A percentile compares a stretch with the other conserved stretches of the same genome.
Evolutionary conservation across 2,888 invertebrate genomes (phyloP).

Genomic region (Acanthosoma haemorrhoidale): DNA sequence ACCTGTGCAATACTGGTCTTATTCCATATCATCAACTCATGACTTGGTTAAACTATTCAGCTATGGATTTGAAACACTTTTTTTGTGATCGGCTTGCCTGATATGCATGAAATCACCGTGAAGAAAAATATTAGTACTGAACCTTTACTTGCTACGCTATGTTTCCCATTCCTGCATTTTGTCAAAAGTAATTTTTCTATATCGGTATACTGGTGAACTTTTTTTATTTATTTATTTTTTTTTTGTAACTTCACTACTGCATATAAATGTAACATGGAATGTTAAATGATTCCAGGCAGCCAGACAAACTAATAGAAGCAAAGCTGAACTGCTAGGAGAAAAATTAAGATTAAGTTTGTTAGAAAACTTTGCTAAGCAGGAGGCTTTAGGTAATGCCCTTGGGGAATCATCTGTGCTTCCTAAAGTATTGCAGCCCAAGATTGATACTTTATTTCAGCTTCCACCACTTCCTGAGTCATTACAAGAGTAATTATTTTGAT

Average conservation of each 20-base stretch:
- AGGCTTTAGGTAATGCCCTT: slow-evolving; percentile 55
- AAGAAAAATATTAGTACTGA: slow-evolving; percentile 21
- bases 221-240: neutral
- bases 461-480: slow-evolving; percentile 49
- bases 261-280: neutral
- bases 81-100: slow-evolving; percentile 17
- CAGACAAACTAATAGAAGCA: slow-evolving; percentile 67
- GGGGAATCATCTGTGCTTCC: slow-evolving; percentile 38
- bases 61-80: slow-evolving; percentile 32
- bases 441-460: slow-evolving; percentile 56
- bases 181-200: neutral
- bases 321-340: slow-evolving; percentile 64
- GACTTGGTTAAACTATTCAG: slow-evolving; percentile 35
- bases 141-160: slow-evolving; percentile 21
- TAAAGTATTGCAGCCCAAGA: slow-evolving; percentile 32
- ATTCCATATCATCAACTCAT: slow-evolving; percentile 33
- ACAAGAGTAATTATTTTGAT: slow-evolving; percentile 18
- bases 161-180: neutral
- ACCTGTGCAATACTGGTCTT: slow-evolving; percentile 35
- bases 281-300: slow-evolving; percentile 54
- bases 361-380: slow-evolving; percentile 68
- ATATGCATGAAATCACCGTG: slow-evolving; percentile 36
- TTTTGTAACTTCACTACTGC: neutral
- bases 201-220: neutral
- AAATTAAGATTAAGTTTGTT: slow-evolving; percentile 67